phyloP scores from a whole-genome alignment of 2,888 invertebrate species.

The Dynastes maya region DNA sequence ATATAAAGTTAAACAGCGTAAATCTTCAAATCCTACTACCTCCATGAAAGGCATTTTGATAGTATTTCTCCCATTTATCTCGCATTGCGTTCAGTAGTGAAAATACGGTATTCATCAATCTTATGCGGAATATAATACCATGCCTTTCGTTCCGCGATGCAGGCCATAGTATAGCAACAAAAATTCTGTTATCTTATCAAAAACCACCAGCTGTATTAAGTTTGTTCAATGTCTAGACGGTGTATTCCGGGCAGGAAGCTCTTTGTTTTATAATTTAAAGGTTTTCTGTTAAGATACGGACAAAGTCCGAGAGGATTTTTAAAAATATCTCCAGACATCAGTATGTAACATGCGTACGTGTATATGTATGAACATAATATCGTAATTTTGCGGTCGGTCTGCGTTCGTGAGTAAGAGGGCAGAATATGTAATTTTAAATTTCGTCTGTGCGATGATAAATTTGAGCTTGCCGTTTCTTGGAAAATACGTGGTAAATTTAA shows the following conservation, averaged over 20 bases:
- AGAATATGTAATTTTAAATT: background rate
- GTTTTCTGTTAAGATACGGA: slow-evolving; percentile 5
- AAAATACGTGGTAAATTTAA: too few species aligned
- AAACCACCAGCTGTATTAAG: slow-evolving; percentile 33
- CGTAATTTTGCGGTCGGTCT: background rate
- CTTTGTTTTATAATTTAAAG: slow-evolving; percentile 35
- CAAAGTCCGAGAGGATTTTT: background rate
- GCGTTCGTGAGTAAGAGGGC: background rate
- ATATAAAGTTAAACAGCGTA: too few species aligned
- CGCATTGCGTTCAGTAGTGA: background rate
- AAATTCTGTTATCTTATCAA: slow-evolving; percentile 30
- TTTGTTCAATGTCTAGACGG: slow-evolving; percentile 36
- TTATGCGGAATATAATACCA: background rate
- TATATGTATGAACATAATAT: background rate
- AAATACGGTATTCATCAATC: background rate
- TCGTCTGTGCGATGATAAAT: too few species aligned
- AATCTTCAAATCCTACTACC: too few species aligned
- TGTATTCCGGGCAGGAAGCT: slow-evolving; percentile 30
- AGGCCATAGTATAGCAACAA: background rate
- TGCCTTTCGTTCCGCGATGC: too few species aligned
- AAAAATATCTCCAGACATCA: background rate
- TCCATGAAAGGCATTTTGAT: background rate
- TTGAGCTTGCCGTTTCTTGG: too few species aligned
- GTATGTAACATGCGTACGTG: background rate
- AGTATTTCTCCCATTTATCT: background rate